Conservation (phyloP, 2,888 invertebrate species). For the Aphidius colemani region DNA sequence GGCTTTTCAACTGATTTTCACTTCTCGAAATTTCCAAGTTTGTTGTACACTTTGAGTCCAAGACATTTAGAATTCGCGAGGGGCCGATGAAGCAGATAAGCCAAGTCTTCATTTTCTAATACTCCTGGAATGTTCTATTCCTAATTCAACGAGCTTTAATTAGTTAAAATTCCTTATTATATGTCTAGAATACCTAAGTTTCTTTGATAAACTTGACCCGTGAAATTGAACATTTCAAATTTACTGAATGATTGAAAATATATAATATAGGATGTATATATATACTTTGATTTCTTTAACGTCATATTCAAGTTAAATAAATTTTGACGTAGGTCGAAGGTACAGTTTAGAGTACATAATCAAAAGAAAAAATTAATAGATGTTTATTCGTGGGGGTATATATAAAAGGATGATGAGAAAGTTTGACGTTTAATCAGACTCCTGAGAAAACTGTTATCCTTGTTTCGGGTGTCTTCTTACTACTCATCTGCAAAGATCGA, state of each 20-base stretch:
- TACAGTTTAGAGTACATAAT: not conserved
- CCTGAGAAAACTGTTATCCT: slow-evolving; percentile 21
- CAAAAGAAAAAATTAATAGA: too few species aligned
- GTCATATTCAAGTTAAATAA: not conserved
- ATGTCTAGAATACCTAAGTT: too few species aligned
- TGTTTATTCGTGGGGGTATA: not conserved
- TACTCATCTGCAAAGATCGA: slow-evolving; percentile 33
- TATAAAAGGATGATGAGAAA: slow-evolving; percentile 14
- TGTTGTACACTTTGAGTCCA: slow-evolving; percentile 6
- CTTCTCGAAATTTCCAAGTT: slow-evolving; percentile 14
- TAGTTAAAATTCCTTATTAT: slow-evolving; percentile 6
- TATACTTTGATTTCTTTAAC: not conserved
- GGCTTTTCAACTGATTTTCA: slow-evolving; percentile 14
- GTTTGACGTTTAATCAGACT: slow-evolving; percentile 44
- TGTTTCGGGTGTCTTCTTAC: slow-evolving; percentile 17
- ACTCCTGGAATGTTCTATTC: slow-evolving; percentile 1
- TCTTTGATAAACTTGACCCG: too few species aligned
- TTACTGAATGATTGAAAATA: not conserved
- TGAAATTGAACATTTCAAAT: too few species aligned
- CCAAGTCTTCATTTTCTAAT: slow-evolving; percentile 12
- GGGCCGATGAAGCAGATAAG: slow-evolving; percentile 14
- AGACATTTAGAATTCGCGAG: slow-evolving; percentile 4
- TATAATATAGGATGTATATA: not conserved
- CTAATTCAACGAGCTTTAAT: slow-evolving; percentile 17
- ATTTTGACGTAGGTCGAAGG: not conserved